Base-by-base conservation (phyloP, 1,140 invertebrate genomes). In the Holotrichia oblita region DNA sequence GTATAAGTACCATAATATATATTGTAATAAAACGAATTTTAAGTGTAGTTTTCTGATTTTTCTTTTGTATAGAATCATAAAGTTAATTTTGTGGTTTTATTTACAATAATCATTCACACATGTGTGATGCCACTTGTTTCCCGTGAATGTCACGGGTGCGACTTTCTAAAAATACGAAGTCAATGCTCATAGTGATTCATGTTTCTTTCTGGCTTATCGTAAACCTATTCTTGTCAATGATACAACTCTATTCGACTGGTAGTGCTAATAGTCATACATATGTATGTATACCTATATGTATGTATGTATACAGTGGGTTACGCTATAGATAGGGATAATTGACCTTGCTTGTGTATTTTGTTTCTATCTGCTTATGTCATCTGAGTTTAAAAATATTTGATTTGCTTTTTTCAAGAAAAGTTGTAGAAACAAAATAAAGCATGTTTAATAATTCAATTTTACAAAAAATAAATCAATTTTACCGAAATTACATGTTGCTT, bases 101-200 rank as follows among this genome's bases (percentile, higher is more conserved):
- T 64, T 64, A 64, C 61, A 20, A 24, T 27, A 20, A 64, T 64
- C 10, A 27, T 64, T 24, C 22, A 64, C 61, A 64, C 44, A 48
- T 48, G 44, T 64, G 17, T 10, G 20, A 12, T 27, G 61, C 61
- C 61, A 64, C 61, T 64, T 64, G 61, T 64, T 64, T 64, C 17
- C 61, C 17, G 61, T 64, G 61, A 64, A 64, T 64, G 61, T 64
- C 61, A 22, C n/a, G 61, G 61, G 61, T 6, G 61, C 17, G 20
- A 64, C 6, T 24, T 22, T 64, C 61, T 64, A 64, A 64, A 64
- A 64, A 64, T 64, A 64, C 9, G 22, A 64, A 64, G 10, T 48
- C 10, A 64, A 14, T 27, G 17, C 7, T 9, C 61, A 12, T 59
- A 64, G 61, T 64, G 61, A 64, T 64, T 64, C 61, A 64, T 20